Evolutionary conservation across 2,113 vertebrate species (phyloP).

Genomic region (Rhineura floridana): DNA sequence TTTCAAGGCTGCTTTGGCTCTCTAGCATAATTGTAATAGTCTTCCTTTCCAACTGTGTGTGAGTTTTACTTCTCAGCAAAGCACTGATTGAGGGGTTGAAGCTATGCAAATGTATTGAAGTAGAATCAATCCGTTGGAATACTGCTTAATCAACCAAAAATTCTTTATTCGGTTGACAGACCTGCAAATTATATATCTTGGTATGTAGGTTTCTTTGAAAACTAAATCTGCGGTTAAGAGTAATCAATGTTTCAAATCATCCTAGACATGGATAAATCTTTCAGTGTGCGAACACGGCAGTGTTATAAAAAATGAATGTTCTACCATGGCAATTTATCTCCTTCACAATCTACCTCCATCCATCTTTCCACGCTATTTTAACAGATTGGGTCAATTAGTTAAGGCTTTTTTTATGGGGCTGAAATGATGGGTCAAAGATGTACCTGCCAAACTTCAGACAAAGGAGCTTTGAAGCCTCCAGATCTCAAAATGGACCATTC

Average conservation of each 20-base stretch:
- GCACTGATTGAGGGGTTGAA: background rate
- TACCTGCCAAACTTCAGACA: background rate
- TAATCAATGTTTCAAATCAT: conserved; percentile 20
- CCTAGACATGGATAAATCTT: background rate
- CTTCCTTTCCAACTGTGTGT: background rate
- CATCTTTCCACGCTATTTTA: conserved; percentile 15
- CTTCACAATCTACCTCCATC: conserved; percentile 18
- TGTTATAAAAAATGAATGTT: conserved; percentile 16
- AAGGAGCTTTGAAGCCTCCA: background rate
- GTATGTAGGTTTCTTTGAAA: background rate
- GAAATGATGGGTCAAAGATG: background rate
- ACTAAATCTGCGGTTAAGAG: background rate
- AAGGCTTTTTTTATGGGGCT: background rate
- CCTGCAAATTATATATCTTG: background rate
- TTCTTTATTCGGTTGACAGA: background rate
- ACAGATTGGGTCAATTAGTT: conserved; percentile 19
- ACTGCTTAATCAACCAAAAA: background rate
- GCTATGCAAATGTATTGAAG: background rate
- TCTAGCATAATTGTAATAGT: background rate
- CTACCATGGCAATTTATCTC: background rate
- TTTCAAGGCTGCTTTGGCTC: background rate
- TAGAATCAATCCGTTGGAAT: background rate
- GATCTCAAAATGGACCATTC: background rate
- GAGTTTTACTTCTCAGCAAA: background rate
- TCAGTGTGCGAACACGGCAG: background rate